Conservation (phyloP, 2,797 vertebrate species). For the Trachops cirrhosus region DNA sequence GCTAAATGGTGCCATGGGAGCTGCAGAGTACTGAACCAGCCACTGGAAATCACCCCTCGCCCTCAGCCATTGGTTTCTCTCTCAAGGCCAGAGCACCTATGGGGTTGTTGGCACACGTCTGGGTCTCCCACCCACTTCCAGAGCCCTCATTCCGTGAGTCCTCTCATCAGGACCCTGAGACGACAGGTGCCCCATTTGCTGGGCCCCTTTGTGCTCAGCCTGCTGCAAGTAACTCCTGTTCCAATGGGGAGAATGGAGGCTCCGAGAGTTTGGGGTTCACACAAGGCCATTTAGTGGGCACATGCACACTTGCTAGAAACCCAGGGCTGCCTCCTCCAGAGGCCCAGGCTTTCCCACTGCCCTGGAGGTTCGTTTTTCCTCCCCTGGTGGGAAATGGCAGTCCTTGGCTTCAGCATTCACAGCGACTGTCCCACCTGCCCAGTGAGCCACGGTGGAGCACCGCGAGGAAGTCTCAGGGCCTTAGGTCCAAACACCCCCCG, state of each 20-base stretch:
- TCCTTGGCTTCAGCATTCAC: background rate
- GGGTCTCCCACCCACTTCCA: background rate
- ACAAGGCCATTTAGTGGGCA: background rate
- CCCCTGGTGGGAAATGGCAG: background rate
- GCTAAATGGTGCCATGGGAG: background rate
- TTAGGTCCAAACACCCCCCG: background rate
- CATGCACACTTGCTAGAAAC: background rate
- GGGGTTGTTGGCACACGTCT: background rate
- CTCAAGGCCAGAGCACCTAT: background rate
- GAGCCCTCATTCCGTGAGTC: background rate
- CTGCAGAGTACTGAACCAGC: background rate
- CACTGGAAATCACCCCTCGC: background rate
- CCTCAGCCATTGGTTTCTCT: background rate
- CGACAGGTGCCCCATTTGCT: background rate
- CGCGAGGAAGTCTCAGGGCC: background rate
- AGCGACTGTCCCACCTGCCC: background rate
- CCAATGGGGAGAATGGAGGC: accelerated
- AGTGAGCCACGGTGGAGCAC: background rate
- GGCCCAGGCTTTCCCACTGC: background rate
- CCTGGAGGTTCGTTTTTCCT: background rate
- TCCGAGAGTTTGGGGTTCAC: background rate
- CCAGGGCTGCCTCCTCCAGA: background rate
- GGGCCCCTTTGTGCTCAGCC: background rate
- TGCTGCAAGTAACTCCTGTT: background rate
- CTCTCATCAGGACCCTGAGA: background rate